Conservation (phyloP, 2,797 vertebrate species). For the Clamator glandarius region DNA sequence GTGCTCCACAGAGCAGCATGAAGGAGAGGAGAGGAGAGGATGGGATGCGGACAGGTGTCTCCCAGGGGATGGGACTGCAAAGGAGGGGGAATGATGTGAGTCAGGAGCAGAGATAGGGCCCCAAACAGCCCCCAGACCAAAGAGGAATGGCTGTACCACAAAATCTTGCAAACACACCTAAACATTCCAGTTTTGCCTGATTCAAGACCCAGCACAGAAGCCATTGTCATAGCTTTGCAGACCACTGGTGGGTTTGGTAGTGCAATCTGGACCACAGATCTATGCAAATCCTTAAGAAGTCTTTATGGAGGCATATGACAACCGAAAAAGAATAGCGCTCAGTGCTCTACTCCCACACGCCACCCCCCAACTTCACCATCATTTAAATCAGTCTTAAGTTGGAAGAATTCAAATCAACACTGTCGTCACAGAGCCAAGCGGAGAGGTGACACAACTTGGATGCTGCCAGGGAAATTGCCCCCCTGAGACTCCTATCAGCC, state of each 20-base stretch:
- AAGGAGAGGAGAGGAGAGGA: background rate
- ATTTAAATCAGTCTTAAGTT: conserved; percentile 69
- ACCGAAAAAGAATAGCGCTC: conserved; percentile 65
- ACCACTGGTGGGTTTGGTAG: conserved; percentile 55
- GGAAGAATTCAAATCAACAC: conserved; percentile 69
- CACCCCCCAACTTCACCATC: conserved; percentile 70
- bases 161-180: background rate
- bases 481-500: conserved; percentile 54
- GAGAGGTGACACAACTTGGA: conserved; percentile 62
- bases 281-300: conserved; percentile 66
- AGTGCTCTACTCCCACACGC: conserved; percentile 67
- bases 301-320: conserved; percentile 68
- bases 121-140: background rate
- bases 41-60: background rate
- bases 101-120: accelerated
- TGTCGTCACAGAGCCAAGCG: conserved; percentile 63
- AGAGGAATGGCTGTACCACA: accelerated
- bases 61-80: background rate
- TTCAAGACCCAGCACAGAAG: background rate
- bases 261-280: conserved; percentile 48
- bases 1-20: accelerated
- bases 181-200: background rate
- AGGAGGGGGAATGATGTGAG: background rate
- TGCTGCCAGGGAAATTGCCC: conserved; percentile 64
- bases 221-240: conserved; percentile 50